Evolutionary conservation across 2,113 vertebrate species (phyloP).

Genomic region (Pomatorhinus ruficollis): DNA sequence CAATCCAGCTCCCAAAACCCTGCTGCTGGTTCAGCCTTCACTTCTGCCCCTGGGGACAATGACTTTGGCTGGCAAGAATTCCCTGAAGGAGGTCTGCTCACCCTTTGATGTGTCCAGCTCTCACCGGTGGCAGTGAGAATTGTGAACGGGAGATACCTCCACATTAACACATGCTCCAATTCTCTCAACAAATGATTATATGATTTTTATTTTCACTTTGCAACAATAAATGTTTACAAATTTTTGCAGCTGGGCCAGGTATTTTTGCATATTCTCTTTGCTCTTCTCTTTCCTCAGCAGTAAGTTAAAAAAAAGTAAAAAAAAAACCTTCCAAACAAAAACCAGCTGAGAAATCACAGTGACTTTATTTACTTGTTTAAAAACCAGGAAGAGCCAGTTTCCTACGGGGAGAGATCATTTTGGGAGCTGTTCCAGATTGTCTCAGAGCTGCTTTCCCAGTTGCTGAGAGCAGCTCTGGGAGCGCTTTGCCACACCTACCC

Average conservation of each 20-base stretch:
- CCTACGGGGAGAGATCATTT: neutral
- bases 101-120: neutral
- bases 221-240: neutral
- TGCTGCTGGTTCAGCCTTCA: neutral
- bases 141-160: neutral
- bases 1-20: neutral
- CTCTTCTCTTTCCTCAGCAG: neutral
- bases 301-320: neutral
- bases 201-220: neutral
- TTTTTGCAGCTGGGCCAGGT: neutral
- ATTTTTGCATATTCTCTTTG: neutral
- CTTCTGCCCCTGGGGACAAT: neutral
- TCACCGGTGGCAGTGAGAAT: neutral
- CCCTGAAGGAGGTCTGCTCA: neutral
- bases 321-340: neutral
- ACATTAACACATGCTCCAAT: neutral
- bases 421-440: constrained; percentile 3
- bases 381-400: constrained; percentile 1
- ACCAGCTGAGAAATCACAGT: neutral
- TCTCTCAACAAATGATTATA: neutral
- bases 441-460: neutral
- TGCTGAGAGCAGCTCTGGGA: neutral
- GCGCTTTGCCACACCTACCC: constrained; percentile 12
- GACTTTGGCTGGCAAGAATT: neutral
- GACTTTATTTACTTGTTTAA: neutral